Evolutionary conservation across 2,797 vertebrate species (phyloP), one percentile per base, ranked within the genome.

Genomic region (Botia almorhae): DNA sequence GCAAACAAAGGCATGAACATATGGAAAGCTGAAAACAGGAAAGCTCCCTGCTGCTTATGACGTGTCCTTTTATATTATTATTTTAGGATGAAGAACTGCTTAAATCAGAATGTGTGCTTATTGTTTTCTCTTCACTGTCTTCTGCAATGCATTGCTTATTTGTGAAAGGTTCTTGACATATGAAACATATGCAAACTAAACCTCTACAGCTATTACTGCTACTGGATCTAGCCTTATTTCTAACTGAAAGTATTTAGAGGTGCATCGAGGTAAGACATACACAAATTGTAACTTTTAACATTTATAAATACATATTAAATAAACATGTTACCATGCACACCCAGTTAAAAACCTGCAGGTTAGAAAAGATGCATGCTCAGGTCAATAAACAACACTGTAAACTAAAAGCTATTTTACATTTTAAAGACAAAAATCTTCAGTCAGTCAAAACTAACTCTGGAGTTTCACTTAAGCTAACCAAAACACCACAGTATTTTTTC

Each of bases 401-500:
- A 75, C 73, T 53, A n/a, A 36, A 46, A 46, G 13, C 2, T 0
- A 19, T 21, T 74, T 50, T 19, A 33, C 10, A 46, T 46, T 46
- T 46, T 46, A 46, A 10, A 10, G 19, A 12, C 19, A 33, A 33
- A 61, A 29, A 61, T 10, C 1, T 51, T 53, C 29, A 36, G 4
- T 23, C 17, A 12, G 48, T 65, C 19, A 76, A 76, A 56, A 50
- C 19, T 26, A 56, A 11, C 19, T 46, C 12, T 46, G 43, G 8
- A 13, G 26, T 46, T 68, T 46, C 13, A 4, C 16, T 4, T 36
- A 33, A 36, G 26, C 29, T n/a, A 33, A 64, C 7, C 19, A n/a
- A n/a, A n/a, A n/a, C n/a, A n/a, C n/a, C 17, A 68, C n/a, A 51
- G 26, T 67, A 26, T 60, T 60, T 76, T n/a, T 8, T 36, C 29